These are phyloP conservation scores for Actinia equina DNA, from an alignment of 64 coral and sea anemone species.

Conservation along the genomic window DNA sequence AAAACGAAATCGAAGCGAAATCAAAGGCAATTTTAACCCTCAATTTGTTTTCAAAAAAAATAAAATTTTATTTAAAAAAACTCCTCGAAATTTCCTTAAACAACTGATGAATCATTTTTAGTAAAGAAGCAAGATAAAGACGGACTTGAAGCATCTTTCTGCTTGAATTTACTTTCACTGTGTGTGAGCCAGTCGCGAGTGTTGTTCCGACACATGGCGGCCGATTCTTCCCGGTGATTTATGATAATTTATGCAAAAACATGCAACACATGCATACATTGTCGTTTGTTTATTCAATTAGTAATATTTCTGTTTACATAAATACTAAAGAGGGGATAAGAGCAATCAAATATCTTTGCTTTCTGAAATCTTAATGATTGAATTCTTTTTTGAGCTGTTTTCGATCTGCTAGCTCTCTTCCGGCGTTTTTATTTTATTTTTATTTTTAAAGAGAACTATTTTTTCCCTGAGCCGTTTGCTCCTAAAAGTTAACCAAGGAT, in stretches of 20 bases:
- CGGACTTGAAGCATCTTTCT: neutral
- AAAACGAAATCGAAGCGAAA: conserved; percentile 11
- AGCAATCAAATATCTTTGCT: no score
- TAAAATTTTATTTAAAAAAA: neutral
- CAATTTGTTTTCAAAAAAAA: neutral
- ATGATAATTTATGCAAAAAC: conserved; percentile 12
- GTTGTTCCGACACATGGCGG: neutral
- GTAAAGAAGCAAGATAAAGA: neutral
- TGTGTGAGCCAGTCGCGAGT: neutral
- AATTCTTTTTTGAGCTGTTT: no score
- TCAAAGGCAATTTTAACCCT: neutral
- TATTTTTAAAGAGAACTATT: neutral
- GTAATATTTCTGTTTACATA: neutral
- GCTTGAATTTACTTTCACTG: neutral
- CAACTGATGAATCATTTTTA: neutral
- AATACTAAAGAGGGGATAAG: neutral
- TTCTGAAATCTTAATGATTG: no score
- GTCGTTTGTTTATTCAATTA: no score
- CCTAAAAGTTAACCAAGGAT: no score
- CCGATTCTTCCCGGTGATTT: neutral
- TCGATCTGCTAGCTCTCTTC: no score
- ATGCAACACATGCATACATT: neutral
- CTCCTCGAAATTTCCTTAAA: neutral
- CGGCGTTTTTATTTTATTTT: neutral
- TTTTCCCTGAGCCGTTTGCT: no score